A percentile compares a stretch with the other conserved stretches of the same genome.
phyloP scores from a whole-genome alignment of 2,888 invertebrate genomes.

The Xestia xanthographa region DNA sequence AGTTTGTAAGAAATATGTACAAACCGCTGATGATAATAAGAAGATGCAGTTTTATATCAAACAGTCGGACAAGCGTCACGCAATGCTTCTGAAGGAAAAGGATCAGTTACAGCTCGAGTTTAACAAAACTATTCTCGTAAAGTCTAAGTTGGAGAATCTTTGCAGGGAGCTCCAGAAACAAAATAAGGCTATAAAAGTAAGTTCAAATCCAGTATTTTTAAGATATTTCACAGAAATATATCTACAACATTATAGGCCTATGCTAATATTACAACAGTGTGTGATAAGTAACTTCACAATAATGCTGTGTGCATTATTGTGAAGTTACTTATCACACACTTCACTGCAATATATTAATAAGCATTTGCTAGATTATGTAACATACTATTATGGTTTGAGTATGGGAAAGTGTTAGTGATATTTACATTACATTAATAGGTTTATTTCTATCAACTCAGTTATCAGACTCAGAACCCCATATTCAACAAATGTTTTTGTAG shows the following conservation, averaged over 20 bases:
- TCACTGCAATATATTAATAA: neutral
- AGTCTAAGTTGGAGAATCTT: constrained; percentile 96
- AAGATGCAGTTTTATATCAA: constrained; percentile 90
- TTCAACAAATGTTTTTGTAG: neutral
- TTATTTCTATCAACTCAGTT: neutral
- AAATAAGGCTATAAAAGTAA: constrained; percentile 96
- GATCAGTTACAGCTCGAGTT: constrained; percentile 95
- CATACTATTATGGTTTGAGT: neutral
- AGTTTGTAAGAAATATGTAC: constrained; percentile 94
- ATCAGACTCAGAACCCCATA: neutral
- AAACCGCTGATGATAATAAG: constrained; percentile 93
- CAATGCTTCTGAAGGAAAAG: constrained; percentile 93
- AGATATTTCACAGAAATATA: neutral
- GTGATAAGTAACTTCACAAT: too few species aligned
- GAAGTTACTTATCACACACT: neutral
- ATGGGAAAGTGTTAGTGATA: neutral
- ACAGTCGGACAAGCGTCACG: constrained; percentile 91
- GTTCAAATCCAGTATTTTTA: neutral
- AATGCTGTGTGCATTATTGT: too few species aligned
- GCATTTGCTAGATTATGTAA: neutral
- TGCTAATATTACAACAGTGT: neutral
- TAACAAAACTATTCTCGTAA: constrained; percentile 95
- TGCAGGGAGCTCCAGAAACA: constrained; percentile 98
- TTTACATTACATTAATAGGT: neutral
- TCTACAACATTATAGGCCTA: neutral